Percentiles rank a stretch among this genome's conserved stretches.
Conservation (phyloP, 2,797 vertebrate genomes). For the Sciurus vulgaris region DNA sequence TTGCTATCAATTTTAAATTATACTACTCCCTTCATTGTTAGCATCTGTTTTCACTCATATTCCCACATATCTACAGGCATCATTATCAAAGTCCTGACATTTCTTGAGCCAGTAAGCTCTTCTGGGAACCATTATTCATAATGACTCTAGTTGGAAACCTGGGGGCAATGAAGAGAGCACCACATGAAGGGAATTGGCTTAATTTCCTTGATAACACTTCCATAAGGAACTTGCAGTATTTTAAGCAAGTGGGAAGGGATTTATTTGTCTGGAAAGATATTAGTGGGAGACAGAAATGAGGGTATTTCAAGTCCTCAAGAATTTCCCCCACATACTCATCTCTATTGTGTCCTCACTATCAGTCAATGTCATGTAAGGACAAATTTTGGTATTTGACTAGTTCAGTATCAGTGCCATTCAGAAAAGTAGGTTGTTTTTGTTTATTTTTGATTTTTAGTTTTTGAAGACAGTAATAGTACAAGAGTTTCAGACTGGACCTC, state of each 20-base stretch:
- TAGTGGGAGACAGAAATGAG: background rate
- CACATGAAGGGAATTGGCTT: background rate
- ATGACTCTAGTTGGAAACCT: background rate
- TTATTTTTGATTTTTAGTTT: background rate
- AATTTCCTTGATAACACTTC: background rate
- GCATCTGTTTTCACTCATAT: background rate
- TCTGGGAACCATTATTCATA: background rate
- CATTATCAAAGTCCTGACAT: conserved; percentile 6
- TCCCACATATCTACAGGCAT: background rate
- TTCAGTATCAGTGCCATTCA: background rate
- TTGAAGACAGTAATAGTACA: background rate
- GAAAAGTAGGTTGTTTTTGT: background rate
- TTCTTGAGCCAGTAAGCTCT: background rate
- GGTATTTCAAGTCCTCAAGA: background rate
- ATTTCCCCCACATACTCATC: background rate
- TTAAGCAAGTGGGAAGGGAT: background rate
- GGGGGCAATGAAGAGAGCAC: background rate
- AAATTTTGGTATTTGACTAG: background rate
- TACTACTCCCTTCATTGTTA: background rate
- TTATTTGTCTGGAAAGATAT: background rate
- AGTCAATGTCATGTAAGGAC: background rate
- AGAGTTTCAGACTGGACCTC: background rate
- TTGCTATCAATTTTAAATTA: background rate
- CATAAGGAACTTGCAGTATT: background rate
- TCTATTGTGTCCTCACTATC: background rate